phyloP scores from a whole-genome alignment of 1,140 invertebrate species.

The Nasonia vitripennis region DNA sequence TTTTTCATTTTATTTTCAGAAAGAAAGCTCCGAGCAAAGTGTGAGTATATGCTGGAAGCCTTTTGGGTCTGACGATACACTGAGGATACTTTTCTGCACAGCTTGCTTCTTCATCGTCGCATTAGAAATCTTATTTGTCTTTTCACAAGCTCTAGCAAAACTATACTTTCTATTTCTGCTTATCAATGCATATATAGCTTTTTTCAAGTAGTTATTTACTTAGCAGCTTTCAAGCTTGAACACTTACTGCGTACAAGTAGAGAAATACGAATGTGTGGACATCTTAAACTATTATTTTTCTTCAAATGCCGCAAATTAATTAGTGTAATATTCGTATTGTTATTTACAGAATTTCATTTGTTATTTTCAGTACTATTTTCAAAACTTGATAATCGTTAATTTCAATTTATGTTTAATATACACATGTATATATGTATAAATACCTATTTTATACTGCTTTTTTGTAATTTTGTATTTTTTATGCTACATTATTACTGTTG shows the following conservation, averaged over 20 bases:
- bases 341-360: background rate
- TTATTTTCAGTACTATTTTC: background rate
- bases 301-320: background rate
- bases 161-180: conserved; percentile 51
- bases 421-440: background rate
- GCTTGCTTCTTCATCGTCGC: conserved; percentile 66
- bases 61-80: conserved; percentile 59
- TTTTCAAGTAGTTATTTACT: conserved; percentile 22
- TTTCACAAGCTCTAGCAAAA: conserved; percentile 57
- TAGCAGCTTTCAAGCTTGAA: background rate
- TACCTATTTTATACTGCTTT: background rate
- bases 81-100: conserved; percentile 67
- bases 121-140: conserved; percentile 60
- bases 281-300: background rate
- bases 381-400: background rate
- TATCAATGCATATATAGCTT: conserved; percentile 41
- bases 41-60: conserved; percentile 71
- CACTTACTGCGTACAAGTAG: background rate
- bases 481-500: background rate
- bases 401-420: background rate
- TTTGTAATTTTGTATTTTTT: background rate
- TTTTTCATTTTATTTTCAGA: conserved; percentile 72
- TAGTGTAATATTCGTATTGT: background rate
- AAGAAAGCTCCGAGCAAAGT: conserved; percentile 69
- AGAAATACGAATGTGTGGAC: background rate